These are phyloP conservation scores for Aphodius granarius DNA, from an alignment of 2,888 invertebrate species.

Conservation along the genomic window DNA sequence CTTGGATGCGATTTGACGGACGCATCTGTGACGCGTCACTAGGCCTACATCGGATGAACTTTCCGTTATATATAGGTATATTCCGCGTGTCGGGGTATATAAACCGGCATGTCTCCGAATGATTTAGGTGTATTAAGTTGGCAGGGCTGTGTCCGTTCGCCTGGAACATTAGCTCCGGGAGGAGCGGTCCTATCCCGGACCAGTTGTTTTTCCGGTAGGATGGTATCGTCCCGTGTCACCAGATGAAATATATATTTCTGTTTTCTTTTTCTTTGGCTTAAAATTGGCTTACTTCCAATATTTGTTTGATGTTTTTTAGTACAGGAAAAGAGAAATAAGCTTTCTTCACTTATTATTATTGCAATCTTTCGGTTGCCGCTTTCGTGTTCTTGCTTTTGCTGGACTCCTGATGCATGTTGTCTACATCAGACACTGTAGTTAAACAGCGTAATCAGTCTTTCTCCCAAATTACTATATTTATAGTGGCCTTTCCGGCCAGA, in stretches of 20 bases:
- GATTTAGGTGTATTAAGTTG: conserved; percentile 25
- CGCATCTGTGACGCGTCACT: conserved; percentile 18
- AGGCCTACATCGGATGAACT: neutral
- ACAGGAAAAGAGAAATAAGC: too few relatives aligned
- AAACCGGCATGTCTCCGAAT: conserved; percentile 1
- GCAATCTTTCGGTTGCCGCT: too few relatives aligned
- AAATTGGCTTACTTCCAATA: neutral
- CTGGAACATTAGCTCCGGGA: conserved; percentile 24
- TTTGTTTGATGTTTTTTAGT: neutral
- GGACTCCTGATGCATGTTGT: too few relatives aligned
- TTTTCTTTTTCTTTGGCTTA: too few relatives aligned
- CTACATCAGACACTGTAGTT: too few relatives aligned
- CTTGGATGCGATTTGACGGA: conserved; percentile 19
- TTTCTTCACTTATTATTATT: too few relatives aligned
- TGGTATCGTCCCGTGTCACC: neutral
- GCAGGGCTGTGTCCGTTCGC: conserved; percentile 19
- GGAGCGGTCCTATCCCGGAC: neutral
- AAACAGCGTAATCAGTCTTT: too few relatives aligned
- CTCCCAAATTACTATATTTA: too few relatives aligned
- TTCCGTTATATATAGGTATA: neutral
- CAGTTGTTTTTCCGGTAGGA: neutral
- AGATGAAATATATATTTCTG: neutral
- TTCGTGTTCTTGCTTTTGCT: too few relatives aligned
- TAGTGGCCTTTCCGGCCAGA: too few relatives aligned
- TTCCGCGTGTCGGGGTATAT: neutral